Base-by-base conservation (phyloP, 2,888 invertebrate species). In the Lasioglossum villosulum region DNA sequence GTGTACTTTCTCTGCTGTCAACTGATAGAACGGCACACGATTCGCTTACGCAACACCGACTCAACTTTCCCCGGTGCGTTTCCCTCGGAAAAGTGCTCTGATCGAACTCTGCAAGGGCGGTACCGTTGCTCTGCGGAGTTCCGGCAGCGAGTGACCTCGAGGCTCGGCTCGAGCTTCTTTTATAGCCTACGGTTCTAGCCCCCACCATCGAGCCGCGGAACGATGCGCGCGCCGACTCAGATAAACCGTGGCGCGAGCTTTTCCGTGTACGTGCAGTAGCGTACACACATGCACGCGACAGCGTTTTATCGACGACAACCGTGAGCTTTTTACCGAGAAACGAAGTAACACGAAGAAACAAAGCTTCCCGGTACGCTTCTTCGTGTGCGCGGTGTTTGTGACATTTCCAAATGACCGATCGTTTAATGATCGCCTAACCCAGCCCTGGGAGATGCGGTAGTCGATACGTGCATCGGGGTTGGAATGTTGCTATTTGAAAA, bases 201-300 rank as follows among this genome's bases (percentile, higher is more conserved):
- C 84, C 86, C 78, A 59, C 74, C 72, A 12, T 34, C 16, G 14
- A 12, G 0, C 0, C 23, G 34, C 12, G 6, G 39, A 34, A 71
- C 75, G 74, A 85, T 72, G 76, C 78, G 23, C 75, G 90, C 63
- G 91, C 70, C 86, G 91, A 89, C 88, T 89, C 90, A 82, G 89
- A 88, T 88, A 88, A 88, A 82, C 66, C 70, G 37, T 80, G 16
- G 56, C 14, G 56, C 80, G 84, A 34, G 39, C 70, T 48, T 75
- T 42, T 81, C 74, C 72, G 23, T 68, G 23, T 37, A n/a, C n/a
- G n/a, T n/a, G n/a, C n/a, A n/a, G n/a, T n/a, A n/a, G n/a, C 0
- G 19, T 34, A 68, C 4, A 68, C 12, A 68, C 34, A 42, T 6
- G 5, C 1, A 19, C 30, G 8, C 30, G 10, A 6, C 12, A 37